These are phyloP conservation scores for Lysandra coridon DNA, from an alignment of 2,888 invertebrate genomes.

Conservation along the genomic window DNA sequence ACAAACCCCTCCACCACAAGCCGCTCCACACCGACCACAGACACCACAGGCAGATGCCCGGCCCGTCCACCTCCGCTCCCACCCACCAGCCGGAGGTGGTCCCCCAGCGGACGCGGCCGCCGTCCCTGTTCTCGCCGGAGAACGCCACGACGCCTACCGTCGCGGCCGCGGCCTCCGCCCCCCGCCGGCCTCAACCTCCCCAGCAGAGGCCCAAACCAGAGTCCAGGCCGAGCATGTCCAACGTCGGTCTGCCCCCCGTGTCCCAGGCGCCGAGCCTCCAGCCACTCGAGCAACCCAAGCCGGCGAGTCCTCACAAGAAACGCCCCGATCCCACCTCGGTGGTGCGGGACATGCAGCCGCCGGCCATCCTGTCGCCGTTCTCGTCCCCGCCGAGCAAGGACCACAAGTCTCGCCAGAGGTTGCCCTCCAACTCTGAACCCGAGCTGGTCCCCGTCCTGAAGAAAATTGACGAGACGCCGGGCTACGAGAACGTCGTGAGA, in stretches of 20 bases:
- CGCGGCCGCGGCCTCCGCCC: conserved; percentile 65
- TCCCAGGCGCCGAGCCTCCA: conserved; percentile 53
- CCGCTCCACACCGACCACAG: conserved; percentile 52
- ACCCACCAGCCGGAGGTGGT: conserved; percentile 43
- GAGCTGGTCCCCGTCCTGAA: conserved; percentile 82
- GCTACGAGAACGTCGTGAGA: conserved; percentile 81
- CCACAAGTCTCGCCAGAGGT: conserved; percentile 56
- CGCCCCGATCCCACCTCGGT: conserved; percentile 62
- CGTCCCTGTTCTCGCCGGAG: conserved; percentile 85
- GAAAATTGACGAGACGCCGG: conserved; percentile 82
- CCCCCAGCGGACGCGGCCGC: conserved; percentile 70
- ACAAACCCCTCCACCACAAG: conserved; percentile 65
- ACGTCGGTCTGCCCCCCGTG: conserved; percentile 41
- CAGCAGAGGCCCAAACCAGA: conserved; percentile 47
- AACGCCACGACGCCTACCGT: conserved; percentile 75
- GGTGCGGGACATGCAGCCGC: conserved; percentile 68
- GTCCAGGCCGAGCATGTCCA: conserved; percentile 45
- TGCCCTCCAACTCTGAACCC: conserved; percentile 78
- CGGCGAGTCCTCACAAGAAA: conserved; percentile 59
- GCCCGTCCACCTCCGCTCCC: conserved; percentile 47
- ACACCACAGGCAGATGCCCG: conserved; percentile 44
- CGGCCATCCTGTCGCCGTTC: conserved; percentile 73
- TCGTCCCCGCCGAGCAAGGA: conserved; percentile 69
- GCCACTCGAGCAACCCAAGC: conserved; percentile 46
- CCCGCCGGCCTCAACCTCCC: conserved; percentile 52